Base-by-base conservation (phyloP, 2,797 vertebrate genomes). In the Nyctalus aviator region DNA sequence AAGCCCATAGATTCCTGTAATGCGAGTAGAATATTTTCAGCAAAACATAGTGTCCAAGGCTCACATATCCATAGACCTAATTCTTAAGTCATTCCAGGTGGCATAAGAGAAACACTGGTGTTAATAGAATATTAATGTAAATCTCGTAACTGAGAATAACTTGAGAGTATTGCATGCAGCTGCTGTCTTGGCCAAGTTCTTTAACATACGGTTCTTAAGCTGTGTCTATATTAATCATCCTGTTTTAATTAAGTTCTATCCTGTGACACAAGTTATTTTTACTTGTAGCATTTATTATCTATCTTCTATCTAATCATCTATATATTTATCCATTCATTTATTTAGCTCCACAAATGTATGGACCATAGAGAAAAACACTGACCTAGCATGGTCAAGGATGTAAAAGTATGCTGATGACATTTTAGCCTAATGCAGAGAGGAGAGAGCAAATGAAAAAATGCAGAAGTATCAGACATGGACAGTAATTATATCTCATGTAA, bases 201-300 rank as follows among this genome's bases (percentile, higher is more conserved):
- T 89, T 88, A 92, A 55, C 48, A 76, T 88, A 83, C 0, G 4
- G 71, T 62, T 93, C 66, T 93, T 91, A 84, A 41, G 18, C 32
- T 66, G 6, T 50, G 23, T 85, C 32, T 53, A 3, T 85, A 79
- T 72, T 93, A 62, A 84, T 85, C 32, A 83, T 62, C 64, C 18
- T 37, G 6, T 92, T 96, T 88, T 78, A 93, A 71, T 88, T 89
- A 76, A 85, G 9, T 83, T 83, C 90, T 59, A 71, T 73, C 87
- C 20, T 76, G 4, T 59, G 75, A 83, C 8, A 48, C 12, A 91
- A 48, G 20, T 93, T 89, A 59, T 78, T 69, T 91, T 35, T 75
- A 21, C 1, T 73, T 84, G 9, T 69, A 14, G 2, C 57, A 59
- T 18, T 81, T 83, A 48, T 23, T 41, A 50, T 66, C 41, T 55